Evolutionary conservation across 2,797 vertebrate genomes (phyloP), one percentile per base, ranked within the genome.

Genomic region (Eptatretus atami): DNA sequence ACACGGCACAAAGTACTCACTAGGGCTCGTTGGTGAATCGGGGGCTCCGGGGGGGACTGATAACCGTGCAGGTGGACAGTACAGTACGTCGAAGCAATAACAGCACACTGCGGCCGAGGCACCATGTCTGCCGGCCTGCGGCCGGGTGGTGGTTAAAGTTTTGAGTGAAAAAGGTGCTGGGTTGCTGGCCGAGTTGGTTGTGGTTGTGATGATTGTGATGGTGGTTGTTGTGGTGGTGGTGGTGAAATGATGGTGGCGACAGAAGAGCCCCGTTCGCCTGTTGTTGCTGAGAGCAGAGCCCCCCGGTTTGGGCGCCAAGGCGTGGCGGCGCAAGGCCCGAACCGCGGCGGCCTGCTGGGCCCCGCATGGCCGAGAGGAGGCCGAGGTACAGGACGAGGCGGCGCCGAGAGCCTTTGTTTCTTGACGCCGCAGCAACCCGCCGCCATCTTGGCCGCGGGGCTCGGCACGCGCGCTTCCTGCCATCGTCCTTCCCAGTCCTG

Each of bases 391-490:
- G 70, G 85, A 82, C 67, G 85, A 83, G 75, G 87, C 84, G 75
- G 86, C 90, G 76, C 84, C 81, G 87, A 93, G 80, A 95, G 84
- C 78, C 92, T 93, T 84, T 95, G 87, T 83, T 95, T 95, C 86
- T 95, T 95, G 84, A 94, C 87, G 84, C 87, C 86, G 79, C 87
- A 92, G 83, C 87, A 95, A 77, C 86, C 86, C 81, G 86, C 86
- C 85, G 86, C 87, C 87, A 95, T 95, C 85, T 95, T 95, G 84
- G 81, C n/a, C 57, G 57, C 25, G n/a, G n/a, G 57, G 57, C 25
- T 61, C 57, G 11, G 25, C n/a, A n/a, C n/a, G n/a, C n/a, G 57
- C 57, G 57, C 25, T 25, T 61, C 57, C 25, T 61, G 57, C 57
- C 57, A 61, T 61, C n/a, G 57, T 61, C n/a, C 25, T 25, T 61